A percentile compares a stretch with the other conserved stretches of the same genome.
Conservation (phyloP, 2,888 invertebrate species). For the Alsophila aescularia region DNA sequence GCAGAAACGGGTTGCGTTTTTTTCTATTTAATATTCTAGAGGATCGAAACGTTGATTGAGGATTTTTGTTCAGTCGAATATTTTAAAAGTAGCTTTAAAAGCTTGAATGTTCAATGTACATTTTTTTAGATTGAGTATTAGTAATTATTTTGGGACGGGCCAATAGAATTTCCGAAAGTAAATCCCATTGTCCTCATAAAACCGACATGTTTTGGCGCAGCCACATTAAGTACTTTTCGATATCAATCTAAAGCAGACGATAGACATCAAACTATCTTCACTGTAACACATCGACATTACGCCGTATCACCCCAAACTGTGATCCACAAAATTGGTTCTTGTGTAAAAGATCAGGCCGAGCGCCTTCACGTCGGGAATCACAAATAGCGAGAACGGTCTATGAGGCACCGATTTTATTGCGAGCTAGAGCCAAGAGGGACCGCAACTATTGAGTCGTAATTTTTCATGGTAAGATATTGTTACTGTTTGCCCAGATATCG, state of each 20-base stretch:
- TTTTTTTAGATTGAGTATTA: no score
- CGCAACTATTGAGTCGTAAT: constrained; percentile 66
- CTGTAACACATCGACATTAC: constrained; percentile 11
- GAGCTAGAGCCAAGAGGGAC: constrained; percentile 63
- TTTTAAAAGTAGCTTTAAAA: no score
- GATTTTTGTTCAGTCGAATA: background rate
- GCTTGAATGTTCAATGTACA: no score
- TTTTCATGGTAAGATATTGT: constrained; percentile 73
- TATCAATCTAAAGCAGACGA: constrained; percentile 20
- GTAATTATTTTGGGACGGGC: no score
- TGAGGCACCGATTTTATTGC: constrained; percentile 66
- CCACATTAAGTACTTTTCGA: constrained; percentile 5
- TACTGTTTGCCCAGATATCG: constrained; percentile 67
- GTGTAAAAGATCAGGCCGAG: constrained; percentile 52
- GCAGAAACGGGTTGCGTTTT: constrained; percentile 10
- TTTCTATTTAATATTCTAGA: background rate
- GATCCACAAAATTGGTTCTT: constrained; percentile 49
- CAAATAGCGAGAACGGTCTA: constrained; percentile 57
- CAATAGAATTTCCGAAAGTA: no score
- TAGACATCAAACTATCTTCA: constrained; percentile 10
- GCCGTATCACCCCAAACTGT: constrained; percentile 12
- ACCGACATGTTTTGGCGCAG: constrained; percentile 1
- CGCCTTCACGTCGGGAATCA: constrained; percentile 50
- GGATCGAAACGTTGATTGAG: background rate
- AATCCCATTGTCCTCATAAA: background rate